Evolutionary conservation across 1,140 invertebrate genomes (phyloP).

Genomic region (Diachasma alloeum): DNA sequence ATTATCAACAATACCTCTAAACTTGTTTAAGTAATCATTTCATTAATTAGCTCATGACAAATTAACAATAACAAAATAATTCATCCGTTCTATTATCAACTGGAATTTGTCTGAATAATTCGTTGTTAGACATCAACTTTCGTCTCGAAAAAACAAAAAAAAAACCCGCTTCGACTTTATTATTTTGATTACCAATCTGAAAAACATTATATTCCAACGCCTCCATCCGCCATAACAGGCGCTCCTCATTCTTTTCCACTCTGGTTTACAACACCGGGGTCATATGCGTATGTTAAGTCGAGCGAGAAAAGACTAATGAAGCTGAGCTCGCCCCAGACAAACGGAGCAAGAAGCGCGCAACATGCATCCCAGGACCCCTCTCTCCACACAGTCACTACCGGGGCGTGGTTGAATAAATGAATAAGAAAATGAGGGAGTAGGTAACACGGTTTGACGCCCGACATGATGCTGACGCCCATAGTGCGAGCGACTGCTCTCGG

Average conservation of each 20-base stretch:
- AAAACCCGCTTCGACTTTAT: too few relatives aligned
- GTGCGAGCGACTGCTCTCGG: conserved; percentile 2
- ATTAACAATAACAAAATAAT: too few relatives aligned
- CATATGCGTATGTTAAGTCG: neutral
- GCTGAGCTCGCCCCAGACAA: neutral
- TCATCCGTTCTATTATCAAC: too few relatives aligned
- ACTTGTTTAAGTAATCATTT: too few relatives aligned
- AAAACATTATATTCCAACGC: neutral
- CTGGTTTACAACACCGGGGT: neutral
- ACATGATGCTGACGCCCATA: conserved; percentile 13
- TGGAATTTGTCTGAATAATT: too few relatives aligned
- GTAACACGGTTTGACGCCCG: conserved; percentile 22
- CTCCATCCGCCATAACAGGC: neutral
- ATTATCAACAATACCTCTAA: too few relatives aligned
- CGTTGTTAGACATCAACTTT: too few relatives aligned
- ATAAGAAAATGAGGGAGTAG: conserved; percentile 45
- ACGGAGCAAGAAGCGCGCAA: neutral
- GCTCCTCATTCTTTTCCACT: conserved; percentile 5
- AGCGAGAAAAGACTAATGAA: neutral
- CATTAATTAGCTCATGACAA: too few relatives aligned
- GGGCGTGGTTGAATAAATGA: conserved; percentile 55
- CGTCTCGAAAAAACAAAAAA: too few relatives aligned
- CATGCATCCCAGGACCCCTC: neutral
- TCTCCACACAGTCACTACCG: conserved; percentile 34
- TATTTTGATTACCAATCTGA: neutral